Base-by-base conservation (phyloP, 2,113 vertebrate species). In the Emydura subglobosa region DNA sequence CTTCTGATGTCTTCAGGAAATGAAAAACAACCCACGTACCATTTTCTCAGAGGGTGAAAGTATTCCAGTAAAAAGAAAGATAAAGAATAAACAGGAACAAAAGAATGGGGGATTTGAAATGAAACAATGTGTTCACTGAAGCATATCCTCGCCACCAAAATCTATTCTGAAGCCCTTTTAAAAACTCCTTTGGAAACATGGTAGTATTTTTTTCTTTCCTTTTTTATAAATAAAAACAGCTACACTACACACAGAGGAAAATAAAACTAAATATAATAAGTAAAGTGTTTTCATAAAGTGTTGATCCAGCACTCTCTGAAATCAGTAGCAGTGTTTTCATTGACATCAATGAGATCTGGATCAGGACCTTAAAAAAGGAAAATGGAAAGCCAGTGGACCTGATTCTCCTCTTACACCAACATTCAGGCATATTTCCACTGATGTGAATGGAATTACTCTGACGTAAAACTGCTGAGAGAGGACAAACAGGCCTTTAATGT, bases 21-120 rank as follows among this genome's bases (percentile, higher is more conserved):
- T 39, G 25, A 10, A 85, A 88, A 92, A 3, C 21, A 2, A 11
- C 55, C 0, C 1, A 25, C 0, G 0, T 49, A 50, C 39, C 0
- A 1, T 76, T 31, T 44, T 82, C 82, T 22, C 10, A 34, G 47
- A 51, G 27, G 44, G 12, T 68, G 53, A 55, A 88, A 87, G 34
- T 49, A 93, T 68, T 27, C 39, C 50, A 10, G n/a, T 39, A 24
- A 94, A 79, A 21, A 14, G 19, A n/a, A 80, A 82, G 49, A 72
- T 25, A 65, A 78, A 93, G 59, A 95, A 47, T 17, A 50, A 80
- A 39, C 39, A 94, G 42, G 59, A 21, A 88, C 13, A 24, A 65
- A 74, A 72, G 3, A 34, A 16, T 22, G n/a, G 74, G 53, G 44
- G 49, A 1, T 0, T 29, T 17, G 59, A 89, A 93, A 93, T 42